Base-by-base conservation (phyloP, 2,797 vertebrate genomes). In the Chrosomus eos region DNA sequence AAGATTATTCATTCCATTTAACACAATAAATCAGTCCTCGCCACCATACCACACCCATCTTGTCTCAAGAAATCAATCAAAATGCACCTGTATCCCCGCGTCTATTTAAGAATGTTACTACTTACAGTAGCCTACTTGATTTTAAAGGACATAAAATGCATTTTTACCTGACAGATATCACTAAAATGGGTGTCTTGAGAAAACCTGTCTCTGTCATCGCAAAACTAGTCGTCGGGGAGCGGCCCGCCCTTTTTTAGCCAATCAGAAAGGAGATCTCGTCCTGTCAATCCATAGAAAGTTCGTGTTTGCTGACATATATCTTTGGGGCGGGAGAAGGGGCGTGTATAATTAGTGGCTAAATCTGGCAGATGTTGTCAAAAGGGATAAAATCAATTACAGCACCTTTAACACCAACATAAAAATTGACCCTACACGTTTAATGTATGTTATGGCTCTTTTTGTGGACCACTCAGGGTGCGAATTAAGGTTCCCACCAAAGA, bases 161-260 rank as follows among this genome's bases (percentile, higher is more conserved):
- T 4, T 43, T n/a, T 72, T 23, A 81, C 67, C 55, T 73, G 58
- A 64, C 40, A 26, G 40, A 51, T 31, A 21, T 28, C 21, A 1
- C 26, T 45, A 4, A 64, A 79, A 79, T 23, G 38, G 58, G 58
- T 60, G 58, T 78, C 48, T 74, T 55, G 73, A 14, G 18, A 53
- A 75, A 58, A 75, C 71, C 38, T 74, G 31, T 55, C 28, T 82
- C 55, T 48, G 53, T 73, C 28, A 82, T 13, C n/a, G 23, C 2
- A n/a, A 33, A 60, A 14, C 18, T n/a, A 36, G 11, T 33, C 7
- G 18, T n/a, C n/a, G 16, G 48, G 3, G 5, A 31, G 33, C n/a
- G 70, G 28, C 40, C 26, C 28, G 23, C 23, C 31, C 16, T 55
- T 81, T 26, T 70, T 51, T 6, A 18, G 8, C 71, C 8, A 73